A percentile compares a stretch with the other conserved stretches of the same genome.
phyloP scores from a whole-genome alignment of 2,113 vertebrate species.

The Andinoacara biseriatus region DNA sequence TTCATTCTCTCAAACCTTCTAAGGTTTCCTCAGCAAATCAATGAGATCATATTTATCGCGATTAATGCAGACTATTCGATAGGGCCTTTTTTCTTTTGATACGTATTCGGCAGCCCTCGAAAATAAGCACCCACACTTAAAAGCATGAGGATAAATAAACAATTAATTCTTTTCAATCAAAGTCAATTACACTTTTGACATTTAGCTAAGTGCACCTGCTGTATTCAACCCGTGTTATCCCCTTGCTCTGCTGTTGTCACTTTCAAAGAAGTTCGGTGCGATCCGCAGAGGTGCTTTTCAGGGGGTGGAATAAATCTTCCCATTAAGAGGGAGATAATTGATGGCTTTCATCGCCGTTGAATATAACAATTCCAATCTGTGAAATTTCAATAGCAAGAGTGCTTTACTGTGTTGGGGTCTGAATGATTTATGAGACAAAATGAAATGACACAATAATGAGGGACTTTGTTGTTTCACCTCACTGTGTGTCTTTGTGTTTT shows the following conservation, averaged over 20 bases:
- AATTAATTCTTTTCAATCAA: constrained; percentile 27
- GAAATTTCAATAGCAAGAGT: constrained; percentile 51
- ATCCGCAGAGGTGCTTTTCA: constrained; percentile 47
- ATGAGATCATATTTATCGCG: not conserved
- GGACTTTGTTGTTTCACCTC: constrained; percentile 50
- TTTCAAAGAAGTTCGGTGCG: constrained; percentile 44
- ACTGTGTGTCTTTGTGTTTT: constrained; percentile 3
- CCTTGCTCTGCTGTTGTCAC: constrained; percentile 20
- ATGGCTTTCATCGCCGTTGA: constrained; percentile 66
- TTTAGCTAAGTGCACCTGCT: constrained; percentile 31
- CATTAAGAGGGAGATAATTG: constrained; percentile 72
- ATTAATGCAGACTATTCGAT: not conserved
- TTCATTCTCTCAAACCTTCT: not conserved
- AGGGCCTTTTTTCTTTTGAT: not conserved
- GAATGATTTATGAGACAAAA: constrained; percentile 62
- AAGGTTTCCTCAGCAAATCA: not conserved
- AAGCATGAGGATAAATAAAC: constrained; percentile 21
- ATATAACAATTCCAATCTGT: constrained; percentile 60
- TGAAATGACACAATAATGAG: constrained; percentile 60
- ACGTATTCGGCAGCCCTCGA: not conserved
- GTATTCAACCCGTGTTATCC: not conserved
- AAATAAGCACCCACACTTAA: not conserved
- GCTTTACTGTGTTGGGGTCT: constrained; percentile 40
- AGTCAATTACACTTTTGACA: constrained; percentile 23
- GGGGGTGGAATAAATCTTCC: constrained; percentile 64